phyloP scores from a whole-genome alignment of 1,140 invertebrate genomes.

The Galleria mellonella region DNA sequence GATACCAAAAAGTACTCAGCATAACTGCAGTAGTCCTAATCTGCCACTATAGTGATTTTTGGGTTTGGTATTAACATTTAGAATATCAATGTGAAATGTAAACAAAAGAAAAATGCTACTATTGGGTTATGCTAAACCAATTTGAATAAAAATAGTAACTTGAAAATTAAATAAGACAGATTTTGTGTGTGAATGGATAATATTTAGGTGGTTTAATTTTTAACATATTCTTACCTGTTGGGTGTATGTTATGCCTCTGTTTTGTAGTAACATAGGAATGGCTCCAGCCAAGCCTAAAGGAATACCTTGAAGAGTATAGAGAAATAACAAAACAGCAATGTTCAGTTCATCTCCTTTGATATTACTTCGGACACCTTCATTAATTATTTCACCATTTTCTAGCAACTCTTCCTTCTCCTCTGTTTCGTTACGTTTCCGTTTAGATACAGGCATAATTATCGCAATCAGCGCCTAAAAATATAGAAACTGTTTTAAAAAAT shows the following conservation, averaged over 20 bases:
- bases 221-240: constrained; percentile 72
- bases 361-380: constrained; percentile 63
- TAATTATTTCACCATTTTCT: constrained; percentile 51
- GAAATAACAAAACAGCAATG: constrained; percentile 90
- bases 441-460: constrained; percentile 52
- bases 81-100: no score
- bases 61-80: no score
- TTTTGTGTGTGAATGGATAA: no score
- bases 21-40: no score
- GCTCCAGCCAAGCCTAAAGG: constrained; percentile 94
- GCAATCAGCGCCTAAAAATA: constrained; percentile 42
- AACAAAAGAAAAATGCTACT: no score
- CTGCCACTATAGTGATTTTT: no score
- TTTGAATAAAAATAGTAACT: no score
- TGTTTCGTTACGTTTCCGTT: constrained; percentile 56
- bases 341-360: constrained; percentile 84
- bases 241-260: constrained; percentile 91
- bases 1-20: no score
- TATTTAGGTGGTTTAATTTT: no score
- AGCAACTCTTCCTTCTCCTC: constrained; percentile 54
- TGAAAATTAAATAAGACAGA: no score
- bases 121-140: no score
- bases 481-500: constrained; percentile 11
- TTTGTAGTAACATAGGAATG: constrained; percentile 96
- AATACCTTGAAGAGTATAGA: constrained; percentile 97